A percentile compares a stretch with the other conserved stretches of the same genome.
These are phyloP conservation scores for Drosophila aff. DNA, from an alignment of 1,140 invertebrate genomes.

Conservation along the genomic window DNA sequence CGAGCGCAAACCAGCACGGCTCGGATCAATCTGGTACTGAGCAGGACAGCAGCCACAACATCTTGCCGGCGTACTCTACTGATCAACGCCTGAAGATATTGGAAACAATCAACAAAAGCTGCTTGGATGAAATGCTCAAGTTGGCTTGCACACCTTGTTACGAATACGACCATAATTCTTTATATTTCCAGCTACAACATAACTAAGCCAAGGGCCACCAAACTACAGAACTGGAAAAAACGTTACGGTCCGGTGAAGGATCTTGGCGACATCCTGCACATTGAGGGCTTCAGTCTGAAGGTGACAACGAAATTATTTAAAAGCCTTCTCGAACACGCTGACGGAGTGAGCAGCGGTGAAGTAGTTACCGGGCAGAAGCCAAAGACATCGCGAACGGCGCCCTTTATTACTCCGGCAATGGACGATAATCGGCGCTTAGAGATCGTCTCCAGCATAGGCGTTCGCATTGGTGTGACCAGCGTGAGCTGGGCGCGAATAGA, in stretches of 20 bases:
- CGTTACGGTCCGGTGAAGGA: slow-evolving; percentile 62
- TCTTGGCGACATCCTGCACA: slow-evolving; percentile 61
- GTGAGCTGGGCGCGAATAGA: slow-evolving; percentile 75
- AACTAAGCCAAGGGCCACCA: slow-evolving; percentile 63
- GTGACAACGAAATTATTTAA: slow-evolving; percentile 68
- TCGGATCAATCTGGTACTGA: background rate
- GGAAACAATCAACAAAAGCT: slow-evolving; percentile 46
- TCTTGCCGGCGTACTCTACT: slow-evolving; percentile 47
- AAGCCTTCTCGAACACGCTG: slow-evolving; percentile 54
- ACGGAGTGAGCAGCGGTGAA: background rate
- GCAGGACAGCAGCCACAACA: background rate
- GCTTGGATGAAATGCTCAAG: slow-evolving; percentile 49
- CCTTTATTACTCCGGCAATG: slow-evolving; percentile 67
- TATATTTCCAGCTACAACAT: slow-evolving; percentile 70
- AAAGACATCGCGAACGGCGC: slow-evolving; percentile 38
- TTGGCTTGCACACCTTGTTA: slow-evolving; percentile 2
- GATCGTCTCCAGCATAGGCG: slow-evolving; percentile 60
- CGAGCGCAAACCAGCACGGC: background rate
- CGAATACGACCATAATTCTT: background rate
- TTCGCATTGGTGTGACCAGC: slow-evolving; percentile 75
- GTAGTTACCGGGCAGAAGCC: background rate
- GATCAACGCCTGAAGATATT: slow-evolving; percentile 55
- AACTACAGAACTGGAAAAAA: slow-evolving; percentile 62
- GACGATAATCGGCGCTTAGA: slow-evolving; percentile 45
- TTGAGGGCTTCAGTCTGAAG: slow-evolving; percentile 79